phyloP scores from a whole-genome alignment of 2,888 invertebrate species.

The Meloe dianella region DNA sequence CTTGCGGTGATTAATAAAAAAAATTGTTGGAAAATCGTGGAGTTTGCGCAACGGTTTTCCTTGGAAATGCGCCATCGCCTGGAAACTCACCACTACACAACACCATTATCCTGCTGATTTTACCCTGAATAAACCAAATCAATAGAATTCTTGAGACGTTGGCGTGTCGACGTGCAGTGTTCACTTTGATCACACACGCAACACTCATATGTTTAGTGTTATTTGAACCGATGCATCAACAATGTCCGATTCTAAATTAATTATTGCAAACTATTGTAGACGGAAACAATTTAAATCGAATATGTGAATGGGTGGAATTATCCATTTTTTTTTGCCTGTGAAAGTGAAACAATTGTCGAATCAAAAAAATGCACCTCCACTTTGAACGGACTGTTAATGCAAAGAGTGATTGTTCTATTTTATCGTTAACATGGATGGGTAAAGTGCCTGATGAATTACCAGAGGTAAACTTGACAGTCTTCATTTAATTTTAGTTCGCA shows the following conservation, averaged over 20 bases:
- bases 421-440: constrained; percentile 98
- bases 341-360: constrained; percentile 17
- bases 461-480: constrained; percentile 71
- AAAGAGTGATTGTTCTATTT: constrained; percentile 93
- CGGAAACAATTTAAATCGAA: background rate
- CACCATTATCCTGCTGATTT: constrained; percentile 40
- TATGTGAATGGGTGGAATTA: background rate
- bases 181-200: background rate
- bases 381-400: constrained; percentile 93
- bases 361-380: constrained; percentile 85
- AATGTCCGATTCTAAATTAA: background rate
- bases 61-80: constrained; percentile 43
- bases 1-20: no score
- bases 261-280: no score
- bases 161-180: constrained; percentile 41
- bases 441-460: constrained; percentile 95
- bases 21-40: background rate
- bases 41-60: constrained; percentile 31
- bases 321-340: constrained; percentile 11
- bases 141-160: constrained; percentile 50
- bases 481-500: background rate
- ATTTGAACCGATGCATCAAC: constrained; percentile 20
- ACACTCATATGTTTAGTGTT: constrained; percentile 31
- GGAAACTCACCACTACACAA: constrained; percentile 33
- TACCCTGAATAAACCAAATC: constrained; percentile 53